A percentile compares a stretch with the other conserved stretches of the same genome.
These are phyloP conservation scores for Etia nguti DNA, from an alignment of 2,113 vertebrate species.

Conservation along the genomic window DNA sequence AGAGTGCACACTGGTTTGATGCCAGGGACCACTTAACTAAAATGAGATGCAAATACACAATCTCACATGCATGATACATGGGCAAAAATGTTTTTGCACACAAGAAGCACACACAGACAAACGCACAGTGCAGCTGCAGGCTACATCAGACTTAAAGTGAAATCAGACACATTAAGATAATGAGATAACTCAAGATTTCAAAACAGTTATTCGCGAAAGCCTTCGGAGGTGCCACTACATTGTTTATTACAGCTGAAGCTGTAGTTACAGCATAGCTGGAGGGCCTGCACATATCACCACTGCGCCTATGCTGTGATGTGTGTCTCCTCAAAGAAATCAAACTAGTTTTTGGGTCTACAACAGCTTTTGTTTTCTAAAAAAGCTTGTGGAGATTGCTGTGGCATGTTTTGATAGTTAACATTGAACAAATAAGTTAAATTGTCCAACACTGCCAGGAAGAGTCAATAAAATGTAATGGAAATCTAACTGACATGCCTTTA, in stretches of 20 bases:
- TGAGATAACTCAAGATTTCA: not conserved
- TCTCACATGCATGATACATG: not conserved
- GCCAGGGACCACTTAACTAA: slow-evolving; percentile 34
- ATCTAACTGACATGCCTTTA: not conserved
- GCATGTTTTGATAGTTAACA: not conserved
- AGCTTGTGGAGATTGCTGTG: not conserved
- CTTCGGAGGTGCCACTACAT: not conserved
- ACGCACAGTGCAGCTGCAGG: not conserved
- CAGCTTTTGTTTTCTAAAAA: not conserved
- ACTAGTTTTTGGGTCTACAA: not conserved
- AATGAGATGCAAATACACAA: slow-evolving; percentile 38
- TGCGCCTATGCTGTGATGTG: not conserved
- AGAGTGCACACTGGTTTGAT: slow-evolving; percentile 25
- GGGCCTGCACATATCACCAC: not conserved
- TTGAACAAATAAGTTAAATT: not conserved
- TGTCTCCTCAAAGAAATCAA: not conserved
- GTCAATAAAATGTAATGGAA: not conserved
- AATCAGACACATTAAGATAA: not conserved
- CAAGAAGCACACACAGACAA: not conserved
- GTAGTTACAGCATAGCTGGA: not conserved
- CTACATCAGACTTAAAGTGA: not conserved
- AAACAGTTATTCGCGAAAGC: not conserved
- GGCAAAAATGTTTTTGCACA: not conserved
- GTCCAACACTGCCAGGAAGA: not conserved
- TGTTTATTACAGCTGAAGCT: not conserved